phyloP scores from a whole-genome alignment of 1,140 invertebrate genomes.

The Drosophila elegans region DNA sequence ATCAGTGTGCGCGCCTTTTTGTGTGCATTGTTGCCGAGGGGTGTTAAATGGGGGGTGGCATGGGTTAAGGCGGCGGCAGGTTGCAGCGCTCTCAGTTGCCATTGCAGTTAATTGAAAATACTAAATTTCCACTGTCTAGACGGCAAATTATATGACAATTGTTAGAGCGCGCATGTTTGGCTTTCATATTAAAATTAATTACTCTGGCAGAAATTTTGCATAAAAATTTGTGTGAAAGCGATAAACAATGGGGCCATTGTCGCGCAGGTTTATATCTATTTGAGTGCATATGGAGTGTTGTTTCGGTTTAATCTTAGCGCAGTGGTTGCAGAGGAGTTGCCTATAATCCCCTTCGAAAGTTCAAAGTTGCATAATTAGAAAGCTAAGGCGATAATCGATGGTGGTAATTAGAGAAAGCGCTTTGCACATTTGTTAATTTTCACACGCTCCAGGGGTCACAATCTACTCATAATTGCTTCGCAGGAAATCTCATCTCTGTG shows the following conservation, averaged over 20 bases:
- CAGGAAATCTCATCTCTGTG: constrained; percentile 54
- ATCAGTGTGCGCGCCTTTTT: constrained; percentile 73
- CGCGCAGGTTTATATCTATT: constrained; percentile 7
- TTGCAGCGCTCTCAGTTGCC: constrained; percentile 45
- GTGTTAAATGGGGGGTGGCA: constrained; percentile 9
- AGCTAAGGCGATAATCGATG: constrained; percentile 19
- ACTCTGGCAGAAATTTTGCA: constrained; percentile 65
- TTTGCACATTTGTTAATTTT: constrained; percentile 51
- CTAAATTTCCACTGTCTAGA: constrained; percentile 84
- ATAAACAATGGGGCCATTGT: constrained; percentile 50
- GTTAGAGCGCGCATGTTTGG: constrained; percentile 76
- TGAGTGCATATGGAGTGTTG: constrained; percentile 11
- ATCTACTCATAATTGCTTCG: constrained; percentile 48
- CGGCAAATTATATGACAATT: constrained; percentile 85
- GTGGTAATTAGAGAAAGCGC: constrained; percentile 43
- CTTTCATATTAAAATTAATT: constrained; percentile 84
- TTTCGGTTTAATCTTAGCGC: constrained; percentile 26
- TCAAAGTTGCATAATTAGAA: constrained; percentile 23
- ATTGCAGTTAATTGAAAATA: constrained; percentile 85
- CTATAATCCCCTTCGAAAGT: constrained; percentile 3
- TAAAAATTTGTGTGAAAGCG: constrained; percentile 57
- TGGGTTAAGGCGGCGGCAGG: constrained; percentile 1
- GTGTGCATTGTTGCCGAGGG: constrained; percentile 72
- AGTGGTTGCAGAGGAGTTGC: background rate
- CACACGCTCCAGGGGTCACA: constrained; percentile 46